phyloP scores from a whole-genome alignment of 2,113 vertebrate species.

The Phasianus colchicus region DNA sequence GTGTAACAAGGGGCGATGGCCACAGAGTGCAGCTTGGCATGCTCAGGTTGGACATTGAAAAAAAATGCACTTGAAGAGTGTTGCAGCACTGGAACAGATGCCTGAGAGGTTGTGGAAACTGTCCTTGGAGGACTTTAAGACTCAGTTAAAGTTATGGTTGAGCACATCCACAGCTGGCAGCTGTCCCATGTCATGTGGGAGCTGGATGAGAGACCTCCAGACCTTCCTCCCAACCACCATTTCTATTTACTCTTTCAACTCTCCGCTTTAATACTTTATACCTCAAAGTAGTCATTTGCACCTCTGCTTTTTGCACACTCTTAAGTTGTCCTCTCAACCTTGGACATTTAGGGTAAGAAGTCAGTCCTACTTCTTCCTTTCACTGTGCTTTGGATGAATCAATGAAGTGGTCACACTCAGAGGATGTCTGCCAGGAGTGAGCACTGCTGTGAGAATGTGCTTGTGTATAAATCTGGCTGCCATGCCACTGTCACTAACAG shows the following conservation, averaged over 20 bases:
- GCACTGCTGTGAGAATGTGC: neutral
- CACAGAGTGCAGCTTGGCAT: neutral
- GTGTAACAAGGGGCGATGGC: neutral
- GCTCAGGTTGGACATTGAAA: neutral
- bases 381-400: neutral
- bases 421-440: neutral
- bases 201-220: neutral
- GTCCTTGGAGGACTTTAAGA: neutral
- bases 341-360: neutral
- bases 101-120: neutral
- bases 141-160: neutral
- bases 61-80: neutral
- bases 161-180: neutral
- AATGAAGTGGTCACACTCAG: neutral
- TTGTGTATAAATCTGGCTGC: neutral
- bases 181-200: neutral
- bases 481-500: neutral
- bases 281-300: neutral
- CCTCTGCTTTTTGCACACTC: rapidly evolving
- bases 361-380: neutral
- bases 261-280: rapidly evolving
- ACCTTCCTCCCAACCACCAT: rapidly evolving
- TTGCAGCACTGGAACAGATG: neutral
- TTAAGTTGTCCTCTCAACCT: neutral
- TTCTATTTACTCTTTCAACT: neutral